phyloP scores from a whole-genome alignment of 2,113 vertebrate species.

The Aepyceros melampus region DNA sequence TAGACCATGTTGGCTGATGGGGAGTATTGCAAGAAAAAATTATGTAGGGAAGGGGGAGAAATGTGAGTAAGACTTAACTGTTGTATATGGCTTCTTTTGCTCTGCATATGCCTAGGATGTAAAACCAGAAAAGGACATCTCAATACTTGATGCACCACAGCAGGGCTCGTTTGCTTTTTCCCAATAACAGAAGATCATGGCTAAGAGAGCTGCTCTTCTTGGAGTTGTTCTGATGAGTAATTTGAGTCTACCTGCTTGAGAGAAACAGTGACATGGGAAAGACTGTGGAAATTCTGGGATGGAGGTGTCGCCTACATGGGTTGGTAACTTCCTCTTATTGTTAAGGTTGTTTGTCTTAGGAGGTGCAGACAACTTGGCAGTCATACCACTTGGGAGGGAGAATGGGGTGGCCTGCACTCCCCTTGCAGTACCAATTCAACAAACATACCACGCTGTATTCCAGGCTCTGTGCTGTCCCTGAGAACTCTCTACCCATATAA shows the following conservation, averaged over 20 bases:
- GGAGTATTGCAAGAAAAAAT: not conserved
- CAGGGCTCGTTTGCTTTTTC: not conserved
- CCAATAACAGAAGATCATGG: not conserved
- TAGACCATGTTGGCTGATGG: not conserved
- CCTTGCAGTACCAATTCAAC: not conserved
- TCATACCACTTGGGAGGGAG: not conserved
- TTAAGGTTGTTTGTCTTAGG: not conserved
- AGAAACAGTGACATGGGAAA: constrained; percentile 33
- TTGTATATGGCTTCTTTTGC: not conserved
- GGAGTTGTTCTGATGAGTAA: constrained; percentile 52
- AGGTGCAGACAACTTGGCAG: not conserved
- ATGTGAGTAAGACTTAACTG: not conserved
- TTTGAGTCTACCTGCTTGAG: constrained; percentile 58
- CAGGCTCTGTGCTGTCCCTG: not conserved
- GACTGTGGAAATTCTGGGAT: constrained; percentile 42
- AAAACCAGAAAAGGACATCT: not conserved
- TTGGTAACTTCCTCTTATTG: not conserved
- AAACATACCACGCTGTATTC: not conserved
- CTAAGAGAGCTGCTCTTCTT: constrained; percentile 14
- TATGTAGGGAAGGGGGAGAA: not conserved
- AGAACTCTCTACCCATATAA: not conserved
- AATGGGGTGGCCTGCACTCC: not conserved
- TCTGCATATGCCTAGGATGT: no score
- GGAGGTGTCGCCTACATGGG: accelerated
- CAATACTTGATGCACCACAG: no score